Conservation (phyloP, 2,113 vertebrate species). For the Vicugna pacos region DNA sequence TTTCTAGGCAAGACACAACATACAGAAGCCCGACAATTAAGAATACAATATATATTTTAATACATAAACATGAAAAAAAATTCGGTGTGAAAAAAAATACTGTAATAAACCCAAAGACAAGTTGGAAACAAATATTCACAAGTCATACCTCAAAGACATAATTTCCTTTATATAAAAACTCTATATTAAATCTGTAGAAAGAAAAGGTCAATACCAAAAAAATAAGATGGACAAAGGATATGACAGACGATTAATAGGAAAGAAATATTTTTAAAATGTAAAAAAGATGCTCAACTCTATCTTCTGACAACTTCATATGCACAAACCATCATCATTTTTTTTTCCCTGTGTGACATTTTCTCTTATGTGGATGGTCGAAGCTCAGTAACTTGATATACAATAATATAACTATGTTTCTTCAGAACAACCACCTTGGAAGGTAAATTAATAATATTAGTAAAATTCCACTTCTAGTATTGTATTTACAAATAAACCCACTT, state of each 20-base stretch:
- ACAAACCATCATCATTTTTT: neutral
- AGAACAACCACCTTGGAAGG: neutral
- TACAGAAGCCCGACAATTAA: neutral
- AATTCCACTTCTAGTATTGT: neutral
- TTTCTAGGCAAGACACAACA: neutral
- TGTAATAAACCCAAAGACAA: neutral
- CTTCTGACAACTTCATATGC: neutral
- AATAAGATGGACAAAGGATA: neutral
- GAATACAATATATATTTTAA: neutral
- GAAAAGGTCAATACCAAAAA: neutral
- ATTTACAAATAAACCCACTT: neutral
- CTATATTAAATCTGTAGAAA: neutral
- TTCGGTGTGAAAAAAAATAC: neutral
- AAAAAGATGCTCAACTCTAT: neutral
- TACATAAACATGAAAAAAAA: neutral
- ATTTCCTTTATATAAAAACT: slow-evolving; percentile 13
- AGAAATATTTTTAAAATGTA: neutral
- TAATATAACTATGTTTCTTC: neutral
- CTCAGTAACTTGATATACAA: neutral
- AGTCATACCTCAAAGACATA: neutral
- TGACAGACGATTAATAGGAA: neutral
- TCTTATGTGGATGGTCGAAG: neutral
- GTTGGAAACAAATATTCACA: neutral
- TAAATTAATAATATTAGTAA: neutral
- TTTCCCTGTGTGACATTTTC: neutral